Conservation (phyloP, 1,140 invertebrate species). For the Brachionus angularis region DNA sequence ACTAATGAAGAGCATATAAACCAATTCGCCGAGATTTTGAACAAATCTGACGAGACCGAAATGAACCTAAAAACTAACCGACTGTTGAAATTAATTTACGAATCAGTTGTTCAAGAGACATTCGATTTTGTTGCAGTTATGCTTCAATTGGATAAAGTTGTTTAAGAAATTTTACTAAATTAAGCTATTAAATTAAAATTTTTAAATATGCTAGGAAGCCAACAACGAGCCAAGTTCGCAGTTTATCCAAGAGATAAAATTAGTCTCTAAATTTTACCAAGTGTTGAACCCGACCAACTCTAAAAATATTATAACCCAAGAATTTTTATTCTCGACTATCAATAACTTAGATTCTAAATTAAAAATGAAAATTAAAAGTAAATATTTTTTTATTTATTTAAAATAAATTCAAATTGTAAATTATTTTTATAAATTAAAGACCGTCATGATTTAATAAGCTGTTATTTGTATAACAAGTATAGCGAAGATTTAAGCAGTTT, state of each 20-base stretch:
- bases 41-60: not conserved
- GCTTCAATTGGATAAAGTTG: conserved; percentile 24
- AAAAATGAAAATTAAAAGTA: conserved; percentile 31
- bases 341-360: conserved; percentile 17
- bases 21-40: conserved; percentile 33
- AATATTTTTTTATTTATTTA: not conserved
- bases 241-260: conserved; percentile 36
- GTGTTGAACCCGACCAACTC: not conserved
- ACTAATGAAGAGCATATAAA: conserved; percentile 42
- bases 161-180: not conserved
- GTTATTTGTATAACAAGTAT: conserved; percentile 11
- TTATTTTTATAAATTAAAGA: conserved; percentile 10
- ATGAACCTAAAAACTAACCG: conserved; percentile 24
- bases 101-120: conserved; percentile 39
- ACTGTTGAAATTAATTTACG: conserved; percentile 24
- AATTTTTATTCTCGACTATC: conserved; percentile 24
- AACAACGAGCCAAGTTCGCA: not conserved
- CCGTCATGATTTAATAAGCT: conserved; percentile 21
- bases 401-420: not conserved
- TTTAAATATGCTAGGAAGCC: not conserved
- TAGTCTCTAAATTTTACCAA: conserved; percentile 25
- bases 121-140: conserved; percentile 42
- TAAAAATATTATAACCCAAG: conserved; percentile 16
- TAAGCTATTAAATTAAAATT: not conserved
- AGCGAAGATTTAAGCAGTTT: not conserved